A percentile compares a stretch with the other conserved stretches of the same genome.
phyloP scores from a whole-genome alignment of 1,140 invertebrate species.

The Augochlora pura region DNA sequence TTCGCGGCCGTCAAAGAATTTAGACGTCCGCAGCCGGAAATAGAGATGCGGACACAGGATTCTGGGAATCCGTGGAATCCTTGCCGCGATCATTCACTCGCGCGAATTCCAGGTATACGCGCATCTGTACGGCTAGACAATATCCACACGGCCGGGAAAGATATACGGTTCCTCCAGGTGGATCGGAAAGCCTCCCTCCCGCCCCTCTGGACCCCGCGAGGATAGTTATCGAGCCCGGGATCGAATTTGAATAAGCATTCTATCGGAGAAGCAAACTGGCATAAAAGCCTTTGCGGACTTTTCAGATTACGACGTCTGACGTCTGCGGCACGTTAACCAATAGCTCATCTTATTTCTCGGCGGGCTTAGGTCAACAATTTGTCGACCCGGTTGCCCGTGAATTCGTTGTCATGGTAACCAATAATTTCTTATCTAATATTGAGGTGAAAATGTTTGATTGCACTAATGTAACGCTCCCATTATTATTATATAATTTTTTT shows the following conservation, averaged over 20 bases:
- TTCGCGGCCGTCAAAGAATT: neutral
- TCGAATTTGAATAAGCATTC: conserved; percentile 51
- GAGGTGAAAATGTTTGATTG: too few species aligned
- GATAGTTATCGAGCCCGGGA: conserved; percentile 33
- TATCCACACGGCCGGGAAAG: conserved; percentile 3
- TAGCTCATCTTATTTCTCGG: too few species aligned
- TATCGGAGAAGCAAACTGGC: conserved; percentile 21
- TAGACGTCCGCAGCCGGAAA: conserved; percentile 11
- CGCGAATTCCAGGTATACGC: conserved; percentile 29
- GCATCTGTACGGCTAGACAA: neutral
- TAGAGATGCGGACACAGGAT: conserved; percentile 33
- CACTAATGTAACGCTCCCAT: too few species aligned
- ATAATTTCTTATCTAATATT: too few species aligned
- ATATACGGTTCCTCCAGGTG: conserved; percentile 1
- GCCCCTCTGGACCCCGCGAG: conserved; percentile 2
- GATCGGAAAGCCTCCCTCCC: neutral
- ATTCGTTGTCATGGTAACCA: too few species aligned
- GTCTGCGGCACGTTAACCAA: too few species aligned
- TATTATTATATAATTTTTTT: too few species aligned
- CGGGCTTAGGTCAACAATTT: too few species aligned
- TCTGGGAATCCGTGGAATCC: conserved; percentile 41
- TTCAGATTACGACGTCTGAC: conserved; percentile 6
- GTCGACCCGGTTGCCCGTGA: too few species aligned
- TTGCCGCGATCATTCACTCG: conserved; percentile 18
- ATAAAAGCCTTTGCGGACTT: conserved; percentile 4